These are phyloP conservation scores for Nixonia krombeini DNA, from an alignment of 1,140 invertebrate genomes.

Conservation along the genomic window DNA sequence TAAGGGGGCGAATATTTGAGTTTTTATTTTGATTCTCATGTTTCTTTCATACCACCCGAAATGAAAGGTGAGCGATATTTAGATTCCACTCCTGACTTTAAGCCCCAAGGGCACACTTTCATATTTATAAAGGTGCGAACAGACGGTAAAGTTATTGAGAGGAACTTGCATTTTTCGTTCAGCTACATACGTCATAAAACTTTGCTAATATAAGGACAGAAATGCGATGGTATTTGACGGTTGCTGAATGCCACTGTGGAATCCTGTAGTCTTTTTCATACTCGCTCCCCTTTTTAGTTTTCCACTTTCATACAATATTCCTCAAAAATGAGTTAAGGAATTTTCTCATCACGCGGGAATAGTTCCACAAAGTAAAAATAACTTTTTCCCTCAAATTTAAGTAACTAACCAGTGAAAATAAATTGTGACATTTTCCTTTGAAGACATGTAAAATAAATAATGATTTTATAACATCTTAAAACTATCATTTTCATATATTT, in stretches of 20 bases:
- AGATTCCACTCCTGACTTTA: constrained; percentile 23
- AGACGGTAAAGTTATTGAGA: constrained; percentile 21
- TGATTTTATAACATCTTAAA: too few relatives aligned
- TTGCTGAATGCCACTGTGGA: constrained; percentile 4
- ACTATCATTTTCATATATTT: too few relatives aligned
- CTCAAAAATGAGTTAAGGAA: background rate
- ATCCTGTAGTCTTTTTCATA: background rate
- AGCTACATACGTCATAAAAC: constrained; percentile 51
- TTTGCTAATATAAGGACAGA: constrained; percentile 54
- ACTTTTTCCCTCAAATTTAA: background rate
- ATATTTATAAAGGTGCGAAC: constrained; percentile 44
- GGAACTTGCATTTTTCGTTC: constrained; percentile 42
- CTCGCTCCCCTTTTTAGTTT: background rate
- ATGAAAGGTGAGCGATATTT: constrained; percentile 18
- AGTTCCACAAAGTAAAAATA: background rate
- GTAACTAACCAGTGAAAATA: too few relatives aligned
- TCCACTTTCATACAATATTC: background rate
- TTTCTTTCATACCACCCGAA: constrained; percentile 23
- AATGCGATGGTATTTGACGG: background rate
- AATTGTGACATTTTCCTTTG: too few relatives aligned
- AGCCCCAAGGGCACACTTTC: constrained; percentile 38
- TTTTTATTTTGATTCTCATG: constrained; percentile 31
- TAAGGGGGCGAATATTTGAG: constrained; percentile 29
- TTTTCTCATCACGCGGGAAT: background rate
- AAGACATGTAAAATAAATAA: too few relatives aligned